Percentiles rank a stretch among this genome's conserved stretches.
phyloP scores from a whole-genome alignment of 2,888 invertebrate genomes.

The Seira ritae region DNA sequence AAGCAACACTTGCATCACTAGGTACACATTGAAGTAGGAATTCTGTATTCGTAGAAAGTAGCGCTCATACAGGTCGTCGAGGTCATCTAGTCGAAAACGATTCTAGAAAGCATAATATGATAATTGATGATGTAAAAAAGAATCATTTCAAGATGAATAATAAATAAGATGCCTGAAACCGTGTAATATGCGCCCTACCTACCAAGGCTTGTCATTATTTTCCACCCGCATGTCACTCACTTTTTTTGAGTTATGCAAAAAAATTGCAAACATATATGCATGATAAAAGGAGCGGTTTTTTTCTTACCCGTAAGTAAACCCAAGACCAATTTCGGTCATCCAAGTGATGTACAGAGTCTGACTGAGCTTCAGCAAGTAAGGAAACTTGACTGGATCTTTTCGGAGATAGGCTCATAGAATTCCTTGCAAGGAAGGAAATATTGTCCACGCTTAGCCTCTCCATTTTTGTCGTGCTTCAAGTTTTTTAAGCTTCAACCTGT shows the following conservation, averaged over 20 bases:
- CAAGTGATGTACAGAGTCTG: constrained; percentile 71
- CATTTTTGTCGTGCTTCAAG: constrained; percentile 49
- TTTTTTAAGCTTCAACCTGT: too few relatives aligned
- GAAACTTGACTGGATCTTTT: constrained; percentile 67
- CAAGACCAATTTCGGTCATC: constrained; percentile 80
- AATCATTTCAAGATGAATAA: too few relatives aligned
- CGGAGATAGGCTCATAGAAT: constrained; percentile 58
- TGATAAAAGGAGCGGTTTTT: too few relatives aligned
- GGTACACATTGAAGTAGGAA: constrained; percentile 86
- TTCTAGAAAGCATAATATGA: constrained; percentile 79
- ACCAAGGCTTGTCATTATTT: too few relatives aligned
- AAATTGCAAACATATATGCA: too few relatives aligned
- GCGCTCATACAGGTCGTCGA: constrained; percentile 84
- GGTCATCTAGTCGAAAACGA: constrained; percentile 84
- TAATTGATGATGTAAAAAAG: too few relatives aligned
- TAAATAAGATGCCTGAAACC: too few relatives aligned
- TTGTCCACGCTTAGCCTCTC: constrained; percentile 66
- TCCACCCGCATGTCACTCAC: too few relatives aligned
- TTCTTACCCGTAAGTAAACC: constrained; percentile 81
- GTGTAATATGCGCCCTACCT: too few relatives aligned
- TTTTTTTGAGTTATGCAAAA: too few relatives aligned
- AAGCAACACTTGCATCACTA: constrained; percentile 82
- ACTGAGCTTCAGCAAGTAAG: constrained; percentile 60
- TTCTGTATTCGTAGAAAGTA: constrained; percentile 87
- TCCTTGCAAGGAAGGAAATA: constrained; percentile 64